Percentiles rank a stretch among this genome's conserved stretches.
Evolutionary conservation across 2,888 invertebrate species (phyloP).

Genomic region (Dasypogon diadema): DNA sequence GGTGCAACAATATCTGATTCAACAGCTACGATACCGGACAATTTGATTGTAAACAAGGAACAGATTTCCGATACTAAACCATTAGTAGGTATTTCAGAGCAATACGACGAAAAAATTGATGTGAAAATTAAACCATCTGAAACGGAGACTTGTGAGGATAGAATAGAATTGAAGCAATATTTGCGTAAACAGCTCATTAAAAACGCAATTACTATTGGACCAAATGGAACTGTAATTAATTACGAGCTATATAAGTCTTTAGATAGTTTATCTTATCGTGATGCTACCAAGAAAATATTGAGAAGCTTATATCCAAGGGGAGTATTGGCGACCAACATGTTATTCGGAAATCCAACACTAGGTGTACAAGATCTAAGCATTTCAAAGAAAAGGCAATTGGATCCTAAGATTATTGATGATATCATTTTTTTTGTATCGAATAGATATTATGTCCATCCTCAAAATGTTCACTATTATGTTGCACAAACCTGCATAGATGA

Average conservation of each 20-base stretch:
- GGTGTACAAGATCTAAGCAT: conserved; percentile 65
- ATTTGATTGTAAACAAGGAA: too few relatives aligned
- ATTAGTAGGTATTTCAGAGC: too few relatives aligned
- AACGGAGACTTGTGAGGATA: too few relatives aligned
- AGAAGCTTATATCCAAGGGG: conserved; percentile 71
- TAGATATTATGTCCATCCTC: conserved; percentile 70
- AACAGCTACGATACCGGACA: too few relatives aligned
- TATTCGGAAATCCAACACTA: conserved; percentile 73
- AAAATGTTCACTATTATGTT: conserved; percentile 71
- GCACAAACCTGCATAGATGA: conserved; percentile 75
- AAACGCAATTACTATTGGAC: too few relatives aligned
- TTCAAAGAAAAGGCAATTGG: conserved; percentile 65
- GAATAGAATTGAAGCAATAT: too few relatives aligned
- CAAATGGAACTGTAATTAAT: background rate
- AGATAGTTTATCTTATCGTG: conserved; percentile 58
- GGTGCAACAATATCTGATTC: too few relatives aligned
- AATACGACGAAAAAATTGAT: too few relatives aligned
- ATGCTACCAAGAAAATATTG: conserved; percentile 72
- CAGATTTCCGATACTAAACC: too few relatives aligned
- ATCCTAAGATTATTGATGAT: conserved; percentile 70
- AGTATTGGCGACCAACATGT: conserved; percentile 72
- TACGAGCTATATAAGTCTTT: background rate
- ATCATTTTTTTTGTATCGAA: conserved; percentile 71
- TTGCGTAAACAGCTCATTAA: too few relatives aligned
- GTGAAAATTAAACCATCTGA: too few relatives aligned